Base-by-base conservation (phyloP, 2,113 vertebrate genomes). In the Oncorhynchus masou region DNA sequence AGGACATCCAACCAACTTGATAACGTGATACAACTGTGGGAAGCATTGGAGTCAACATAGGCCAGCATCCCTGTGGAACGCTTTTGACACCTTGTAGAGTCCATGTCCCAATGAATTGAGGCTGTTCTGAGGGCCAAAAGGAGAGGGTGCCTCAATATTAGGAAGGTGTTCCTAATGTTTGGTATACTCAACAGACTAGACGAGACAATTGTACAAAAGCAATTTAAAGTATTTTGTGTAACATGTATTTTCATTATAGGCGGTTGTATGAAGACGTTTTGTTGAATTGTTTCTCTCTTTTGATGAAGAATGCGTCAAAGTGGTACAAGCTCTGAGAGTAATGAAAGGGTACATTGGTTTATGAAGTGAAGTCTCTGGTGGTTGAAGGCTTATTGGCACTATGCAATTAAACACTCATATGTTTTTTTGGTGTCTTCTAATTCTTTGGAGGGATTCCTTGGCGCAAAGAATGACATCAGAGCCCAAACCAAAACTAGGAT, bases 301-400 rank as follows among this genome's bases (percentile, higher is more conserved):
- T 20, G 62, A 79, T 88, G 79, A 79, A 75, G 82, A 83, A 82
- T 84, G 75, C 16, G 60, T 77, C 80, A 49, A 79, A 84, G 67
- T 80, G 74, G 86, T 82, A 81, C 71, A 80, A 81, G 76, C 81
- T 64, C 74, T 60, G 20, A 66, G 75, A 83, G 73, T 90, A 90
- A 91, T 91, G 87, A 88, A 84, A 89, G 80, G 82, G 66, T 73
- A 64, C 69, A 77, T 74, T 81, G 85, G 81, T 87, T 89, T 77
- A 82, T 81, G 74, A 77, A 87, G 81, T 5, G 0, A 54, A 89
- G 83, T 83, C 62, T 12, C 39, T 45, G 78, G 81, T 69, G 79
- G 85, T 78, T 79, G 54, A 81, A 74, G 34, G 77, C 68, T 54
- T 75, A 24, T 16, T 70, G 34, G 75, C 65, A 70, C 80, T 9